Conservation (phyloP, 2,797 vertebrate genomes). For the Ataeniobius toweri region DNA sequence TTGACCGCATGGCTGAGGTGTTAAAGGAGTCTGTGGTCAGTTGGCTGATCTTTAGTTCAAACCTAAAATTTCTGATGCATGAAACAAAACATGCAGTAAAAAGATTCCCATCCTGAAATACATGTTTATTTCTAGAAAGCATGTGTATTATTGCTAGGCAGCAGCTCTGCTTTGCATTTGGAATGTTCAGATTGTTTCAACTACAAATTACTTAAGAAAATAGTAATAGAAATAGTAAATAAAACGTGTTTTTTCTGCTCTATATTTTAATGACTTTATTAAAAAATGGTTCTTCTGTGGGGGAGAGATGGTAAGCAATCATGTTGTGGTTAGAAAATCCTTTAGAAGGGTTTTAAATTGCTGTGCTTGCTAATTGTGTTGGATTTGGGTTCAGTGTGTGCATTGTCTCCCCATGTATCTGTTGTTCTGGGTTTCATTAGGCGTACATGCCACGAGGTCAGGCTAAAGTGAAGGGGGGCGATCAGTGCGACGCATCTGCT, state of each 20-base stretch:
- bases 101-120: neutral
- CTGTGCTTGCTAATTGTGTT: neutral
- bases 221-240: neutral
- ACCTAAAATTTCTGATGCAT: neutral
- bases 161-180: neutral
- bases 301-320: too few relatives aligned
- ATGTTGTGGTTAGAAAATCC: neutral
- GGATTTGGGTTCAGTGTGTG: neutral
- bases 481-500: constrained; percentile 77
- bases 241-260: neutral
- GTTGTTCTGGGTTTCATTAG: constrained; percentile 40
- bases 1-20: neutral
- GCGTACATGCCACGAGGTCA: constrained; percentile 83
- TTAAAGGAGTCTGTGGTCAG: too few relatives aligned
- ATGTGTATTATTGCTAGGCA: neutral
- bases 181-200: neutral
- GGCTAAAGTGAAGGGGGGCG: constrained; percentile 56
- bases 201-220: neutral
- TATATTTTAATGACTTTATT: too few relatives aligned
- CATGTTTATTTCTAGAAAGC: too few relatives aligned
- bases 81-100: neutral
- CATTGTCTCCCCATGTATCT: neutral
- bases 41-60: too few relatives aligned
- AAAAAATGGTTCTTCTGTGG: too few relatives aligned
- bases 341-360: neutral